Base-by-base conservation (phyloP, 2,113 vertebrate genomes). In the Castor canadensis region DNA sequence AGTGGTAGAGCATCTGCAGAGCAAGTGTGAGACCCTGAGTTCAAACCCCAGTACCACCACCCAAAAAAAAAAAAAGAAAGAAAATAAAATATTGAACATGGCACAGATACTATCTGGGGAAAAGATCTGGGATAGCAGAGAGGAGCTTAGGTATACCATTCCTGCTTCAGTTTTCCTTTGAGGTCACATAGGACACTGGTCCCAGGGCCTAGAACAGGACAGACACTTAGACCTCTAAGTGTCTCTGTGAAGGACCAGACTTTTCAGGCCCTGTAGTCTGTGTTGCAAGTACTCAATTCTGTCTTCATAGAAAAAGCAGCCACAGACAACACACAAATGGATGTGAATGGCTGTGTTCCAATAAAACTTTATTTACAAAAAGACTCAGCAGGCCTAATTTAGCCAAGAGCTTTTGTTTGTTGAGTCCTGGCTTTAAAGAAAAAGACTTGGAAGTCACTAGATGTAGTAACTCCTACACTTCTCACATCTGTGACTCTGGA, bases 321-420 rank as follows among this genome's bases (percentile, higher is more conserved):
- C 49, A 77, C 0, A 69, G 60, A 89, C 8, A 47, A 47, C 15
- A 80, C 17, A 52, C 24, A 77, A 60, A 73, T 17, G 35, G 30
- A n/a, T 40, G 12, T 71, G 9, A 38, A 28, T 49, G 58, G 49
- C 9, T 83, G n/a, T 75, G 40, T 73, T 84, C 58, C 47, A 71
- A 62, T 73, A 94, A 90, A 93, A 80, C 43, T 95, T 94, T 76
- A 94, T 86, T 95, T 52, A 69, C 15, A 58, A 77, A 89, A 40
- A 67, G 3, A n/a, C 8, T n/a, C 22, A 6, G 26, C 26, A n/a
- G 26, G 7, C 3, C 69, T 62, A 20, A 45, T 90, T 40, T 60
- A 60, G 28, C 30, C 22, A 40, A 64, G 9, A 49, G 9, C 22
- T 69, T 45, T 52, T 9, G 22, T 73, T 73, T 64, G 62, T 71